Percentiles rank a stretch among this genome's conserved stretches.
Conservation (phyloP, 2,888 invertebrate species). For the Cabera pusaria region DNA sequence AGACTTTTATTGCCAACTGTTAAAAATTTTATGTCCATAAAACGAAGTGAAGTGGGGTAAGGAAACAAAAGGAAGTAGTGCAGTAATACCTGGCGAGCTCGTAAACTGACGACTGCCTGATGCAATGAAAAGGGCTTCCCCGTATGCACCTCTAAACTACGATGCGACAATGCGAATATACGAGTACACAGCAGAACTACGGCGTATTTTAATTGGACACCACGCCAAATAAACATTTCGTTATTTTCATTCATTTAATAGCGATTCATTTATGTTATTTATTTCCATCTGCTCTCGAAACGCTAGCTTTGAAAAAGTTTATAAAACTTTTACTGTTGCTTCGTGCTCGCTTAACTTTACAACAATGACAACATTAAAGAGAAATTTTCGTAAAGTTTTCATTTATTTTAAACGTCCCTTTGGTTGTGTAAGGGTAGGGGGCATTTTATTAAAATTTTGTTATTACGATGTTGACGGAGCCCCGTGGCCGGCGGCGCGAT, state of each 20-base stretch:
- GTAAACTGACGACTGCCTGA: slow-evolving; percentile 59
- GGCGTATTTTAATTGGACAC: slow-evolving; percentile 60
- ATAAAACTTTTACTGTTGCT: slow-evolving; percentile 39
- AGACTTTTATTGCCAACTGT: slow-evolving; percentile 51
- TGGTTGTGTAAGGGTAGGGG: slow-evolving; percentile 42
- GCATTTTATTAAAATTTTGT: slow-evolving; percentile 72
- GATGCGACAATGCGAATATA: slow-evolving; percentile 50
- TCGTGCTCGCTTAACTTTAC: slow-evolving; percentile 38
- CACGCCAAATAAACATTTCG: slow-evolving; percentile 38
- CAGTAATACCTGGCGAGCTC: slow-evolving; percentile 62
- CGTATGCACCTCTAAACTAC: slow-evolving; percentile 34
- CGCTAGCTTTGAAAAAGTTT: slow-evolving; percentile 34
- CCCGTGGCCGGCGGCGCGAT: slow-evolving; percentile 25
- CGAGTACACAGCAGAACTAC: slow-evolving; percentile 42
- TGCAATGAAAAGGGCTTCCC: slow-evolving; percentile 55
- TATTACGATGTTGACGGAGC: slow-evolving; percentile 60
- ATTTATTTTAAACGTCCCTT: slow-evolving; percentile 52
- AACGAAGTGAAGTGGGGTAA: slow-evolving; percentile 49
- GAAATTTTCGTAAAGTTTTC: slow-evolving; percentile 48
- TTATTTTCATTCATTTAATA: slow-evolving; percentile 39
- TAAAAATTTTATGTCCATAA: slow-evolving; percentile 53
- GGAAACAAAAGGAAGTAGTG: slow-evolving; percentile 61
- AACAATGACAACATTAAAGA: slow-evolving; percentile 56
- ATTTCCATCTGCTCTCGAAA: slow-evolving; percentile 30
- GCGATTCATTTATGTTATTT: slow-evolving; percentile 39